Evolutionary conservation across 2,113 vertebrate species (phyloP).

Genomic region (Python bivittatus): DNA sequence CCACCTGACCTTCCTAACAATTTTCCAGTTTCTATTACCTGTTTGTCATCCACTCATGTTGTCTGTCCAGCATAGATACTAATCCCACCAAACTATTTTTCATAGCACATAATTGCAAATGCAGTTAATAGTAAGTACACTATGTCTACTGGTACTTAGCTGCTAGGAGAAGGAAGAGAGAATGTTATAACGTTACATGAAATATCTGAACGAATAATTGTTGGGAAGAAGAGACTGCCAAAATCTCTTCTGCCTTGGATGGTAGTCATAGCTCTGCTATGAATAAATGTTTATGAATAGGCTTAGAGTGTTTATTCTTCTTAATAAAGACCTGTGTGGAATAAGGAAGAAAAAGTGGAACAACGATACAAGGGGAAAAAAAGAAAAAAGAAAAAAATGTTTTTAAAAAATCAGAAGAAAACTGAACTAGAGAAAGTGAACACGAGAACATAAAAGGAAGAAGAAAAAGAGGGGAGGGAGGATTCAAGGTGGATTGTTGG

Average conservation of each 20-base stretch:
- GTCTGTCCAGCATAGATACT: not conserved
- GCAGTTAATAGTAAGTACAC: not conserved
- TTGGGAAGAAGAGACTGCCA: constrained; percentile 24
- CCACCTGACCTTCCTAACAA: not conserved
- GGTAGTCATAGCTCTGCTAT: constrained; percentile 29
- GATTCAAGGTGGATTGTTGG: constrained; percentile 33
- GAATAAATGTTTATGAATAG: not conserved
- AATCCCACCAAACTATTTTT: not conserved
- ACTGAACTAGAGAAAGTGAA: not conserved
- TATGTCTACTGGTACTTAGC: not conserved
- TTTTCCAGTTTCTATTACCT: not conserved
- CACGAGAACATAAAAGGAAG: not conserved
- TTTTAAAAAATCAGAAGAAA: not conserved
- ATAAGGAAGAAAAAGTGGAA: constrained; percentile 56
- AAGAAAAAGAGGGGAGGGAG: constrained; percentile 37
- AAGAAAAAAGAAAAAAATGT: not conserved
- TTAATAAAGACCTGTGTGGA: constrained; percentile 17
- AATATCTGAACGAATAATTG: not conserved
- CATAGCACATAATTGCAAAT: not conserved
- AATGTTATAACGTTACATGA: constrained; percentile 13
- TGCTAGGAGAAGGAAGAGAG: constrained; percentile 34
- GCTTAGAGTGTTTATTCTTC: constrained; percentile 29
- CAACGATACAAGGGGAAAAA: constrained; percentile 9
- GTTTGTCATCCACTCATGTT: not conserved
- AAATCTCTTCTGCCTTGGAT: constrained; percentile 26